These are phyloP conservation scores for Eucriotettix oculatus DNA, from an alignment of 2,888 invertebrate genomes.

Conservation along the genomic window DNA sequence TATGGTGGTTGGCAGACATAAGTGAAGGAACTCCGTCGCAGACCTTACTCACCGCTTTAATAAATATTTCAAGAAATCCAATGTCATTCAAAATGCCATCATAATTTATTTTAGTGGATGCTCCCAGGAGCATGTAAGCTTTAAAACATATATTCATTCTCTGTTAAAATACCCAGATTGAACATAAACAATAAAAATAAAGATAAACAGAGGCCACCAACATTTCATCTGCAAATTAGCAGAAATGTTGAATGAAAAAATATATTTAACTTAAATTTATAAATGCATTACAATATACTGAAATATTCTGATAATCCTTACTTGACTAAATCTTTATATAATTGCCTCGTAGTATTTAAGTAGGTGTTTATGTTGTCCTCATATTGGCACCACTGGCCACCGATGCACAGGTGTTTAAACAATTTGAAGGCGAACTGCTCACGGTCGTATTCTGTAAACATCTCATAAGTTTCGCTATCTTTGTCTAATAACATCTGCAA, in stretches of 20 bases:
- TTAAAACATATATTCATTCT: too few species aligned
- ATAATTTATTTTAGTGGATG: too few species aligned
- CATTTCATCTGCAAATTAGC: background rate
- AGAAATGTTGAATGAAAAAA: background rate
- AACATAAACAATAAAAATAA: background rate
- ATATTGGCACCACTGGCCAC: conserved; percentile 37
- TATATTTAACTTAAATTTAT: background rate
- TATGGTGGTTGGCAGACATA: too few species aligned
- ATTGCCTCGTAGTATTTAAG: conserved; percentile 28
- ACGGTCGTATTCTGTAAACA: conserved; percentile 29
- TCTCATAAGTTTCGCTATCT: conserved; percentile 28
- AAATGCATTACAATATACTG: background rate
- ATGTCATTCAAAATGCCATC: too few species aligned
- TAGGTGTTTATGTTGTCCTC: conserved; percentile 36
- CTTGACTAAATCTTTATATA: conserved; percentile 38
- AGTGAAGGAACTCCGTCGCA: too few species aligned
- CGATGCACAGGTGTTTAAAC: conserved; percentile 35
- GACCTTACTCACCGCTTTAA: too few species aligned
- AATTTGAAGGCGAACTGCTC: conserved; percentile 36
- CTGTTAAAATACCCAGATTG: too few species aligned
- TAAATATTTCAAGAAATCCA: too few species aligned
- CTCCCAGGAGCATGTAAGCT: too few species aligned
- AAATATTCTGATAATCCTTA: conserved; percentile 9
- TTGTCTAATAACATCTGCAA: conserved; percentile 27
- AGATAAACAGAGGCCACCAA: background rate